These are phyloP conservation scores for Drosophila setifemur DNA, from an alignment of 1,140 invertebrate genomes.

Conservation along the genomic window DNA sequence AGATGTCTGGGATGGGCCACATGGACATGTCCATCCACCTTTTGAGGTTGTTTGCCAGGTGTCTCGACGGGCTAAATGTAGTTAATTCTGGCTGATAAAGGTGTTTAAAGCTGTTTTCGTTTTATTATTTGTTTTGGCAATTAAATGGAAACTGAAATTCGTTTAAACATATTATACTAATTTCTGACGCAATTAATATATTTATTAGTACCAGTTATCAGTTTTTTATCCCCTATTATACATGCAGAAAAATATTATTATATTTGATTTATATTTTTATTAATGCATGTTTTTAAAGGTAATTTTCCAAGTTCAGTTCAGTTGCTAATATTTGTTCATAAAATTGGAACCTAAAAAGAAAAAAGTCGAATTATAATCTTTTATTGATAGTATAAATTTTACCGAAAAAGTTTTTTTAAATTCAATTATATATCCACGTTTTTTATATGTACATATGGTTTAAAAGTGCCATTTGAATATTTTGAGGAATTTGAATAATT, in stretches of 20 bases:
- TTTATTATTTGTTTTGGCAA: background rate
- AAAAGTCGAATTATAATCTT: too few species aligned
- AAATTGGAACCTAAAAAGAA: too few species aligned
- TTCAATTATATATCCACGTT: too few species aligned
- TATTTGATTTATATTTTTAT: background rate
- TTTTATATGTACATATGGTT: too few species aligned
- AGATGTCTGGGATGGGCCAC: slow-evolving; percentile 8
- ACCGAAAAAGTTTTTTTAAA: too few species aligned
- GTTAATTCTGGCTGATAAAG: background rate
- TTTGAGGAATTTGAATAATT: too few species aligned
- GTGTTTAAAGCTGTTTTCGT: background rate
- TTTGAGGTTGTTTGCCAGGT: background rate
- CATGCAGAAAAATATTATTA: background rate
- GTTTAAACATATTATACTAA: background rate
- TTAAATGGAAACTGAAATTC: background rate
- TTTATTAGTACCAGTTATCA: too few species aligned
- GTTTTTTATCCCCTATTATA: too few species aligned
- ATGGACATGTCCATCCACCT: background rate
- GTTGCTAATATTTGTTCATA: too few species aligned
- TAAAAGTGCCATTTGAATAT: too few species aligned
- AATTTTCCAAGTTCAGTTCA: too few species aligned
- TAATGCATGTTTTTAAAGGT: background rate
- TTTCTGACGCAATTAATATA: background rate
- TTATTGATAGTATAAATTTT: too few species aligned
- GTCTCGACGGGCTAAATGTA: background rate